Base-by-base conservation (phyloP, 2,797 vertebrate genomes). In the Petrocephalus sullivani region DNA sequence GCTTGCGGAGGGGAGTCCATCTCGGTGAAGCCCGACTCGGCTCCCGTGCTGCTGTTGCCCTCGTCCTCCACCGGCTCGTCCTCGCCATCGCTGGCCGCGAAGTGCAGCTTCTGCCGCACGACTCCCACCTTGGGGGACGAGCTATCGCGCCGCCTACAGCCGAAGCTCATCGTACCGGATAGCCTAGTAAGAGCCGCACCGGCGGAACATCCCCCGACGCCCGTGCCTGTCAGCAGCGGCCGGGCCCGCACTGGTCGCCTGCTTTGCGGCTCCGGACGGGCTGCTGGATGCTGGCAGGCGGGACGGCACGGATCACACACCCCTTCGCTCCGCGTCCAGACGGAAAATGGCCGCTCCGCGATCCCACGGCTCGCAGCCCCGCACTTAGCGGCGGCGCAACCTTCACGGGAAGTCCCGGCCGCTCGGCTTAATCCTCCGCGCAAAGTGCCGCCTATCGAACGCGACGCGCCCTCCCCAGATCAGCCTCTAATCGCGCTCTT, bases 21-120 rank as follows among this genome's bases (percentile, higher is more conserved):
- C 94, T 99, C 98, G 81, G 97, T 98, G 91, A 99, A 99, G 10
- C 98, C 98, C 0, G 98, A 99, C 90, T 99, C 98, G 12, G 96
- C 98, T 0, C 97, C 98, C 0, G 97, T 97, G 93, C 97, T 98
- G 94, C 94, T 97, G 95, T 98, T 97, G 0, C 95, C 96, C 85
- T 98, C 87, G 9, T 88, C 96, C 56, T 97, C 96, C 0, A 96
- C 94, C 0, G 95, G 94, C 2, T 98, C 97, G 41, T 97, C 98
- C 90, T 98, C 98, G 2, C 97, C 96, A 83, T 97, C 96, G 71
- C 96, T 96, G 87, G 92, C 93, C 0, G 95, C 87, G 85, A 99
- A 99, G 56, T 95, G 94, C 2, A 99, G 89, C 53, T 98, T 98
- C 88, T 98, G 97, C 0, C 97, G 94, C 64, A 97, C 95, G 0